These are phyloP conservation scores for Stratiomys singularior DNA, from an alignment of 2,888 invertebrate species.

Conservation along the genomic window DNA sequence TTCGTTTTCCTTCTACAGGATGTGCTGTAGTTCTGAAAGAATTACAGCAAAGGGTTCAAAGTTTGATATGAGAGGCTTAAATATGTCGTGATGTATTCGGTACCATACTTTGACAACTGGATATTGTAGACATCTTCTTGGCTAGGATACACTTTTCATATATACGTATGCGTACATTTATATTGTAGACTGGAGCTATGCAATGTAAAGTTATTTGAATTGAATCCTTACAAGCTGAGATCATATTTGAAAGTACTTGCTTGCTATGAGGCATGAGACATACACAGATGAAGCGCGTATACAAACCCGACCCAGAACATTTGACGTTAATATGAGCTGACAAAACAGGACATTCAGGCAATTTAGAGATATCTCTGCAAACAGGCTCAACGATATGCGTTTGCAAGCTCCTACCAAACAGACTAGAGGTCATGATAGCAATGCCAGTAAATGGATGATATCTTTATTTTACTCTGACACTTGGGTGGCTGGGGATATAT, in stretches of 20 bases:
- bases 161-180: background rate
- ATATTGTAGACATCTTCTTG: too few species aligned
- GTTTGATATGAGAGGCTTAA: too few species aligned
- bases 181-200: background rate
- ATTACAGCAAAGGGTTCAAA: too few species aligned
- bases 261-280: background rate
- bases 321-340: conserved; percentile 37
- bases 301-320: background rate
- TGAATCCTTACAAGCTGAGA: background rate
- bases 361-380: conserved; percentile 17
- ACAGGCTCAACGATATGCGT: background rate
- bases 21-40: too few species aligned
- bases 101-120: too few species aligned
- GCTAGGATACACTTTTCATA: too few species aligned
- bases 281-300: background rate
- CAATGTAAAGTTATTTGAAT: too few species aligned
- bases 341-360: conserved; percentile 17
- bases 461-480: conserved; percentile 41
- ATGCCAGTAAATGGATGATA: conserved; percentile 35
- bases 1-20: too few species aligned
- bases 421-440: conserved; percentile 1
- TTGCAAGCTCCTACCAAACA: background rate
- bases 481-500: background rate
- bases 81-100: too few species aligned
- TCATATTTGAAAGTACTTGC: conserved; percentile 2